These are phyloP conservation scores for Nesoenas mayeri DNA, from an alignment of 2,113 vertebrate species.

Conservation along the genomic window DNA sequence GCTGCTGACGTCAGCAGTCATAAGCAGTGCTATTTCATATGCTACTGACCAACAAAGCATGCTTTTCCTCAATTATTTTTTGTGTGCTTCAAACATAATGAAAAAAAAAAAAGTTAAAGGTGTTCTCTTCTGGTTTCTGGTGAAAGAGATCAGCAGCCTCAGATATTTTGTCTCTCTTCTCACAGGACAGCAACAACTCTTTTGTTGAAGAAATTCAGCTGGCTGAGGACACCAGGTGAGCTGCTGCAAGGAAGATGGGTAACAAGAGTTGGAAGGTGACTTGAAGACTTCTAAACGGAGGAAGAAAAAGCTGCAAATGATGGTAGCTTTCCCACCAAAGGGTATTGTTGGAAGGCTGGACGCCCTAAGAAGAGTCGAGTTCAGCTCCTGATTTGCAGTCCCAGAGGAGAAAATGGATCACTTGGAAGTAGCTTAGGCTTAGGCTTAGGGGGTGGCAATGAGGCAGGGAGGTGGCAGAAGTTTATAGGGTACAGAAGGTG, in stretches of 20 bases:
- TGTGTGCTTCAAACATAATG: not conserved
- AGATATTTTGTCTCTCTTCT: not conserved
- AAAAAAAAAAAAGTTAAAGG: not conserved
- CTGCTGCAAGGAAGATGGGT: not conserved
- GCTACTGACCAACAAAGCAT: rapidly evolving
- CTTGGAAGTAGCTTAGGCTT: not conserved
- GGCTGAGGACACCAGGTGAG: rapidly evolving
- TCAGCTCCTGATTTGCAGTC: not conserved
- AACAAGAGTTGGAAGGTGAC: not conserved
- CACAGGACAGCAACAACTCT: not conserved
- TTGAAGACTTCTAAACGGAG: not conserved
- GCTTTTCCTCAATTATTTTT: not conserved
- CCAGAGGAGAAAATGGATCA: not conserved
- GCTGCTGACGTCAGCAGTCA: not conserved
- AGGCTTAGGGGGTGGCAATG: not conserved
- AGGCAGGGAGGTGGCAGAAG: not conserved
- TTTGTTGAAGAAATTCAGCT: not conserved
- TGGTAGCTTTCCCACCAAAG: rapidly evolving
- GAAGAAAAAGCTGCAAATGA: not conserved
- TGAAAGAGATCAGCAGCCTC: not conserved
- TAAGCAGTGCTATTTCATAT: not conserved
- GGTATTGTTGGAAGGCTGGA: not conserved
- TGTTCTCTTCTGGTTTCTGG: not conserved
- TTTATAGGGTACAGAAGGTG: not conserved
- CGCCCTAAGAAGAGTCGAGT: not conserved